Evolutionary conservation across 2,888 invertebrate species (phyloP), one percentile per base, ranked within the genome.

Genomic region (Lepidonotus clava): DNA sequence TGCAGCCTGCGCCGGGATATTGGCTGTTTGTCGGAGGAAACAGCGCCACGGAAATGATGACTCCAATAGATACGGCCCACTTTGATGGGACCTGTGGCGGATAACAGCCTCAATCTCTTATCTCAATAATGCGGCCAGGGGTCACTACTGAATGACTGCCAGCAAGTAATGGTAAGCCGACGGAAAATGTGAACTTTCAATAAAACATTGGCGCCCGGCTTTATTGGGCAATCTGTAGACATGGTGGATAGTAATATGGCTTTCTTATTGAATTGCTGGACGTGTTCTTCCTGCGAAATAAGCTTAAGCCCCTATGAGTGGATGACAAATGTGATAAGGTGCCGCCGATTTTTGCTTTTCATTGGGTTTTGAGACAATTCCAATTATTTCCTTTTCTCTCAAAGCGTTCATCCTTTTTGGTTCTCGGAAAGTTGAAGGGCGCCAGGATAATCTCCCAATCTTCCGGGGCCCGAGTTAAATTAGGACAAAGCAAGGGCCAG

Each of bases 301-400:
- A 38, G 71, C 71, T 71, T 71, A 71, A 71, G 46, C 8, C 46
- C 46, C 46, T 8, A 46, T 18, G 38, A 38, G 38, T 0, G 38
- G 71, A 71, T 71, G 71, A 71, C 71, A 71, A 71, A 71, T 71
- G 71, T 71, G 14, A 71, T 71, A 71, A 34, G 38, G 36, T 61
- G 61, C 28, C 28, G 28, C 28, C 28, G 28, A 61, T 71, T 21
- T 71, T 71, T 71, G 71, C 71, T 36, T 71, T 71, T n/a, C 36
- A 21, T 18, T 36, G 21, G 14, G 34, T 71, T 38, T 71, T 71
- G 34, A 18, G 14, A 38, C 21, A 11, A 36, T 71, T 6, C 61
- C 61, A 61, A 71, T 71, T 71, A 36, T 71, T 38, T 71, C 71
- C 38, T 38, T 71, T 71, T 34, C 36, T 18, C 11, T 46, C 18